Evolutionary conservation across 2,888 invertebrate species (phyloP), one percentile per base, ranked within the genome.

Genomic region (Limnephilus lunatus): DNA sequence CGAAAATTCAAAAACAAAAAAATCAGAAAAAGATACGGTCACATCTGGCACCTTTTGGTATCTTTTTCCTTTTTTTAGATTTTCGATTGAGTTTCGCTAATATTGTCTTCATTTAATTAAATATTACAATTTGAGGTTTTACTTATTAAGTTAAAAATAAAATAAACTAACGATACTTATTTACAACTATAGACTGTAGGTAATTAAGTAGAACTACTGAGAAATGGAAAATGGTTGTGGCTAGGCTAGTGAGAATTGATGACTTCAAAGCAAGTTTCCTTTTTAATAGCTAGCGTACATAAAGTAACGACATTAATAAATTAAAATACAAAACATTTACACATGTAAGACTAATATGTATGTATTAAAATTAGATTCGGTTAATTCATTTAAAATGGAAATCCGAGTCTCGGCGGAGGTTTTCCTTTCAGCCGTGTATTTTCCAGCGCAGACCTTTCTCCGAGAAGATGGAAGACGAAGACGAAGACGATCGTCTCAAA

Each of bases 401-500:
- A 89, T 89, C 81, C n/a, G 25, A 35, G 35, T 35, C 19, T 32
- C 39, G 68, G n/a, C 68, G 31, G 25, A 80, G 80, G 80, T 89
- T 89, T 89, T 80, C 88, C 88, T 89, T 89, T 89, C 88, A n/a
- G 39, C 88, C 25, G 25, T 1, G n/a, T 80, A 80, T 89, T 89
- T 89, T 80, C 88, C 88, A 32, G n/a, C 88, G n/a, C 14, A 89
- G 86, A 81, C 88, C 88, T 89, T 89, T 89, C 88, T 89, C 88
- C 32, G 11, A 14, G 31, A 81, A 31, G 30, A 89, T 88, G 80
- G 25, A 53, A 86, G 35, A 81, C 32, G 12, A 44, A 9, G n/a
- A 48, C 48, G 12, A 44, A 9, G n/a, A 48, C 48, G 12, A 81
- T 19, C 88, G 25, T 89, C 80, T 80, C 32, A 89, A 35, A 89